Base-by-base conservation (phyloP, 35 echinoderm and acorn worm genomes). In the Diadema setosum region DNA sequence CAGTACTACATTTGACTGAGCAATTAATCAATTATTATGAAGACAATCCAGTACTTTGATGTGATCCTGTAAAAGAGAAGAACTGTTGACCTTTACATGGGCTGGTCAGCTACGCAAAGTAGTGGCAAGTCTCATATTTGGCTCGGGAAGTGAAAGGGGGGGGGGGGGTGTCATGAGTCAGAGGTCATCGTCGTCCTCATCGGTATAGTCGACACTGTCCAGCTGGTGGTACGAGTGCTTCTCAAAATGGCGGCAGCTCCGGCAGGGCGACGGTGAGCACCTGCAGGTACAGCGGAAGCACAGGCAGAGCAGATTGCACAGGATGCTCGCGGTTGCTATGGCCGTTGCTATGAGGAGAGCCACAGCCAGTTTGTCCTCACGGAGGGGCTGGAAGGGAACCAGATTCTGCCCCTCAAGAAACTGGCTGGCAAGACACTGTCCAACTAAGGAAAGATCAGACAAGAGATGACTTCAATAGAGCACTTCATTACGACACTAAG, bases 261-360 rank as follows among this genome's bases (percentile, higher is more conserved):
- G 18, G n/a, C 73, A 78, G 18, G 73, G 44, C 73, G 44, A 21
- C n/a, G 73, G 1, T 7, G 73, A 15, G 40, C 73, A 78, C 21
- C 23, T 78, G 40, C 91, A 97, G 5, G 91, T 43, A 58, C 95
- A 97, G 43, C 87, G 87, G 57, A 90, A 91, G 67, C 91, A 97
- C 16, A 93, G 29, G 4, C 93, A 88, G 35, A 88, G 23, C 3
- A 97, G 42, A 91, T 97, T 97, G 84, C 87, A 87, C 21, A 97
- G 58, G 20, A 97, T 58, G 59, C 95, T 97, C 2, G 84, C 29
- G 42, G 74, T 46, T 8, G 87, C 81, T 3, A 97, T 34, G 21
- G 42, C 35, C 34, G 45, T 41, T 12, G 89, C 45, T 24, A 84
- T 26, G 16, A 91, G 23, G 39, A 58, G 86, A 14, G 35, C 73